Evolutionary conservation across 1,140 invertebrate genomes (phyloP), one percentile per base, ranked within the genome.

Genomic region (Paracyclopina nana): DNA sequence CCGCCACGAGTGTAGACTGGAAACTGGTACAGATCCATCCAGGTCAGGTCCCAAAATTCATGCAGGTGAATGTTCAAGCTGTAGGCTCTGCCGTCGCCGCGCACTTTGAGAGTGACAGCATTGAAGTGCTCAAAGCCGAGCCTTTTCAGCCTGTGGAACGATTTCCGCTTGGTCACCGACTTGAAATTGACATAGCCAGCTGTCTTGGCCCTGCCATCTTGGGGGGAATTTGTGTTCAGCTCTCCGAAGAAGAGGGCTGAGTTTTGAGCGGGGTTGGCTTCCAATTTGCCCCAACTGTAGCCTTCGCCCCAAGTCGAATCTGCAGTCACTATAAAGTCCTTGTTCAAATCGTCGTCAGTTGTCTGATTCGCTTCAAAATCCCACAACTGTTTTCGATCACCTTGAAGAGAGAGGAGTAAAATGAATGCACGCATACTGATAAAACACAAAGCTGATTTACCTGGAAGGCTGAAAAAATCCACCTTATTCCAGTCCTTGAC

Each of bases 51-150:
- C 59, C 72, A 80, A 46, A 72, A 71, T 11, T 76, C 76, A 54
- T 73, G 69, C 0, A 70, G 72, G 30, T 71, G 66, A 43, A 96
- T 63, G 64, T 82, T 83, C 16, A 95, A 59, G 54, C 78, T 61
- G 62, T 95, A 97, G 5, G 72, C 72, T 46, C 91, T 68, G 4
- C 91, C 91, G 70, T 97, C 91, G 0, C 91, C 91, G 60, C 87
- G 69, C 0, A 91, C 66, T 65, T 79, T 73, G 56, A 97, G 62
- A 3, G 87, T 72, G 24, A 96, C 58, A 58, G 83, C 82, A 45
- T 83, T 90, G 59, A 85, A 94, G 1, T 62, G 31, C 1, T 55
- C 57, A 82, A 83, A 94, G 58, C 88, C 71, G 57, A 72, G 75
- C 25, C 70, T 70, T 9, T 66, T 30, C 11, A 74, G 68, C 12